phyloP scores from a whole-genome alignment of 2,888 invertebrate species.

The Drosophila hawaiiensis region DNA sequence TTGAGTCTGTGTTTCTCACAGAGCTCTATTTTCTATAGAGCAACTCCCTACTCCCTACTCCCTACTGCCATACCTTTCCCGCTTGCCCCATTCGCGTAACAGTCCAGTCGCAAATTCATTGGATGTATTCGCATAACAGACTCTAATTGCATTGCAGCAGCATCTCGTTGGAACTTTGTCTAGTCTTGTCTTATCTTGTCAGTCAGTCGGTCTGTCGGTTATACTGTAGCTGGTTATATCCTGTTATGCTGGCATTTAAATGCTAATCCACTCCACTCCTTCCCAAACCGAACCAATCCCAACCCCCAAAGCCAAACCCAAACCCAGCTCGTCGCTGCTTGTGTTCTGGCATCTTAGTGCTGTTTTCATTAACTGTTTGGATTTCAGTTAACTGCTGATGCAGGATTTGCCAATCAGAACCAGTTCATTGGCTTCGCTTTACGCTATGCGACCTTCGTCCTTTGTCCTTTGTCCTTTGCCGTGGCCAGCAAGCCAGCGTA shows the following conservation, averaged over 20 bases:
- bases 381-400: slow-evolving; percentile 74
- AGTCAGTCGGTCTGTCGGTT: slow-evolving; percentile 12
- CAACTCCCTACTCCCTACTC: background rate
- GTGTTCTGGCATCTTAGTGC: slow-evolving; percentile 27
- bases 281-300: no score
- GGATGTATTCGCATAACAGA: slow-evolving; percentile 22
- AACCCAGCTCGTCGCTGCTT: background rate
- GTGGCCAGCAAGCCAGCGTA: slow-evolving; percentile 35
- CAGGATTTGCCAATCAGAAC: slow-evolving; percentile 76
- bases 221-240: slow-evolving; percentile 40
- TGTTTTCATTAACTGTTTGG: slow-evolving; percentile 64
- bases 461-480: background rate
- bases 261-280: slow-evolving; percentile 8
- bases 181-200: slow-evolving; percentile 17
- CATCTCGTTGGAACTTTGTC: slow-evolving; percentile 36
- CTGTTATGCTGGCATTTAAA: slow-evolving; percentile 55
- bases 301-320: background rate
- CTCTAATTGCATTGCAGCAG: slow-evolving; percentile 54
- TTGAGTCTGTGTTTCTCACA: background rate
- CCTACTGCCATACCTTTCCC: no score
- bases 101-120: slow-evolving; percentile 15
- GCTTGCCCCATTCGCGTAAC: background rate
- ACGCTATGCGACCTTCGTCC: background rate
- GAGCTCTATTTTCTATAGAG: background rate
- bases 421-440: slow-evolving; percentile 49